Base-by-base conservation (phyloP, 2,113 vertebrate species). In the Regulus satrapa region DNA sequence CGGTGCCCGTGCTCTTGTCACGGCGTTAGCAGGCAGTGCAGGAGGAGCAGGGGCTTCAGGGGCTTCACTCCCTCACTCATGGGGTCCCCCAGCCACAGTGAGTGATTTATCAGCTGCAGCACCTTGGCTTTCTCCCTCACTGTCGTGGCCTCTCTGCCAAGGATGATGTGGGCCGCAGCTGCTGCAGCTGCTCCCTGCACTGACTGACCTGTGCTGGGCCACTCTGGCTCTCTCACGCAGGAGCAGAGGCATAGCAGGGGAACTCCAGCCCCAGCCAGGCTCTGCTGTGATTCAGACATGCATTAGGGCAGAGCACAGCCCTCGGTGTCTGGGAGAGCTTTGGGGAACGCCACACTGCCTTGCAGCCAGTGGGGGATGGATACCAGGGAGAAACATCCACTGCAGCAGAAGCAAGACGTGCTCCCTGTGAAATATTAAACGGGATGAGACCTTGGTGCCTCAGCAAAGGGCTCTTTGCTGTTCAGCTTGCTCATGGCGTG, bases 1-100 rank as follows among this genome's bases (percentile, higher is more conserved):
- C 11, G 15, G 8, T 51, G 20, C 29, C 51, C 0, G 0, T 6
- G 14, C 34, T 26, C 14, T 26, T 26, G 84, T 49, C 59, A 49
- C 20, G 43, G 58, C 0, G 0, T 67, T 61, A 58, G 15, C 0
- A 2, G 54, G 18, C 0, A 0, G 10, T 2, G 10, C 16, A 43
- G 55, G 18, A 51, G 32, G 24, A 73, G 16, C 13, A 52, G 43
- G 0, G 7, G 38, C n/a, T 66, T 73, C 45, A 61, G n/a, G 36
- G 18, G 19, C 38, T 62, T 46, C 41, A 14, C 12, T 55, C 18
- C 15, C 29, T 77, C 2, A 0, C 9, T 63, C 2, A 0, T 8
- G 28, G 45, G n/a, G 43, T 63, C 24, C 20, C 32, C 20, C 36
- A 64, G 63, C 17, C 55, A n/a, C 52, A 1, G 2, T 67, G 61